phyloP scores from a whole-genome alignment of 1,140 invertebrate genomes.

The Diorhabda elongata region DNA sequence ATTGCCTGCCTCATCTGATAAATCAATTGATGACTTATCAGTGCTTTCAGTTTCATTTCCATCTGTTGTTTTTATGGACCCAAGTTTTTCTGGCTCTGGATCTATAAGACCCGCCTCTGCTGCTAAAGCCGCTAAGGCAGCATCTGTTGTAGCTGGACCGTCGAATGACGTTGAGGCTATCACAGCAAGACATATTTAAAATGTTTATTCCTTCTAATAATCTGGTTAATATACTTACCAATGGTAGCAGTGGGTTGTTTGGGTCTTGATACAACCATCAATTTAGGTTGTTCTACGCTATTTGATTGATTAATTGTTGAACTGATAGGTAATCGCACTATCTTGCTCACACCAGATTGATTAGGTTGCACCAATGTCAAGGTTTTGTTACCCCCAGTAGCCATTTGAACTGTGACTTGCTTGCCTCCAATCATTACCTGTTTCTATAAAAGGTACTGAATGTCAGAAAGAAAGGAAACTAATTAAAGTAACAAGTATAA shows the following conservation, averaged over 20 bases:
- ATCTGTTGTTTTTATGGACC: background rate
- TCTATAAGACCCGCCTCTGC: slow-evolving; percentile 63
- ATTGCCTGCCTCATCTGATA: slow-evolving; percentile 4
- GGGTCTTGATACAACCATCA: slow-evolving; percentile 52
- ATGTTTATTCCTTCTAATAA: background rate
- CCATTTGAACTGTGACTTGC: slow-evolving; percentile 59
- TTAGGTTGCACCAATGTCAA: slow-evolving; percentile 43
- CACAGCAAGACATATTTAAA: background rate
- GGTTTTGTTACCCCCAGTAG: slow-evolving; percentile 43
- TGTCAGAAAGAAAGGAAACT: too few species aligned
- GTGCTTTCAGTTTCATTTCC: slow-evolving; percentile 12
- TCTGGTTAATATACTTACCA: slow-evolving; percentile 30
- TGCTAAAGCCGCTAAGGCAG: slow-evolving; percentile 60
- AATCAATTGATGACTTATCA: slow-evolving; percentile 12
- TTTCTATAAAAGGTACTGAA: slow-evolving; percentile 47
- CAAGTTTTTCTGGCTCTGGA: slow-evolving; percentile 48
- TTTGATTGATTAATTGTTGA: slow-evolving; percentile 25
- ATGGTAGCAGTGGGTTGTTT: slow-evolving; percentile 55
- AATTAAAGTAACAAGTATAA: too few species aligned
- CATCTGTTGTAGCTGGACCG: slow-evolving; percentile 61
- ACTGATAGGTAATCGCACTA: slow-evolving; percentile 47
- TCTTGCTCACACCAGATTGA: slow-evolving; percentile 38
- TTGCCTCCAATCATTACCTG: slow-evolving; percentile 65
- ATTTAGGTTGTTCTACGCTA: slow-evolving; percentile 47
- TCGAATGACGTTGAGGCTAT: slow-evolving; percentile 53